Base-by-base conservation (phyloP, 2,113 vertebrate genomes). In the Jaculus jaculus region DNA sequence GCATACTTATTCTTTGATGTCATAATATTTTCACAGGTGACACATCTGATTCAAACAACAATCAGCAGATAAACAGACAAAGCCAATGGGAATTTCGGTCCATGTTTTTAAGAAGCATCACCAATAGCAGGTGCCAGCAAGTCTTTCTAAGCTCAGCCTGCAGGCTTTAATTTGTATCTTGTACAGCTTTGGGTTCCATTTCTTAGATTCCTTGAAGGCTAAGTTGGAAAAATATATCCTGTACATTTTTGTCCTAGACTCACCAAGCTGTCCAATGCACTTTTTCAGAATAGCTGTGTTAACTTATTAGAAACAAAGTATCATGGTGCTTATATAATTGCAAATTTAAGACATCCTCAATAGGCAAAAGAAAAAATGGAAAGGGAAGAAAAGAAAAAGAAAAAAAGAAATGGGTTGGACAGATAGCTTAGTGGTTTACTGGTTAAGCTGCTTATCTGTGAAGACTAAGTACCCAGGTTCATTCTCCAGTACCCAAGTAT, bases 11-110 rank as follows among this genome's bases (percentile, higher is more conserved):
- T 73, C 79, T 87, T 84, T 81, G 17, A 84, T 77, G 77, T 87
- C n/a, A 37, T 23, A 92, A 20, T 68, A 79, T 78, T 87, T 93
- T 81, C 80, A 78, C 65, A 84, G 75, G 24, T 81, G 80, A 79
- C 63, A 88, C 4, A 60, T 73, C 47, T 65, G 69, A 65, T 34
- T 83, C 32, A 82, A 85, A 39, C 15, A 54, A 54, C 54, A 15
- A 54, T 12, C 16, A 73, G 78, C 72, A 88, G 61, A 60, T 9
- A 15, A 60, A 5, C 75, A 78, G 75, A 20, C 16, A 82, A 90
- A 85, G 80, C 5, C 20, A 78, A 32, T 42, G 58, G 26, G 60
- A 87, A 47, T 71, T 60, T 82, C 82, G 60, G 1, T 7, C 10
- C n/a, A n/a, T 23, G 17, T 81, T 84, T 92, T 91, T 30, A 77